Percentiles rank a stretch among this genome's conserved stretches.
Conservation (phyloP, 2,888 invertebrate genomes). For the Liposcelis brunnea region DNA sequence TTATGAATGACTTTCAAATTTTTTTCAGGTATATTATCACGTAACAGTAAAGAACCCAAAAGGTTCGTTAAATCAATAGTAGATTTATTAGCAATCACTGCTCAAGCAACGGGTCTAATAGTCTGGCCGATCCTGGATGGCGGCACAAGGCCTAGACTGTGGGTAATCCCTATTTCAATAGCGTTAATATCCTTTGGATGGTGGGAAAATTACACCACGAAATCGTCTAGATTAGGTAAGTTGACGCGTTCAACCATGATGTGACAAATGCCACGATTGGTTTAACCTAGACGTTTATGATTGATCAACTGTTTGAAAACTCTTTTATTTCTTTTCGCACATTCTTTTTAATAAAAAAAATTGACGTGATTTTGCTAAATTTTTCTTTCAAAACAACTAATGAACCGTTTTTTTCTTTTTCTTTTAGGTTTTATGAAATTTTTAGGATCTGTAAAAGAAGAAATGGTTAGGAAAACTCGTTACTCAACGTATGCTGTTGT, state of each 20-base stretch:
- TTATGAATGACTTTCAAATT: too few species aligned
- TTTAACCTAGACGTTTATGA: too few species aligned
- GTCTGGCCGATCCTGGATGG: conserved; percentile 78
- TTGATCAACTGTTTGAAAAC: too few species aligned
- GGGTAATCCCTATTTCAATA: conserved; percentile 73
- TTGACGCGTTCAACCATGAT: conserved; percentile 1
- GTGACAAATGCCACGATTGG: too few species aligned
- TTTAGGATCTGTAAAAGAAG: conserved; percentile 60
- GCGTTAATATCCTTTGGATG: conserved; percentile 80
- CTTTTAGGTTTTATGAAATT: conserved; percentile 47
- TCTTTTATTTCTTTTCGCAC: too few species aligned
- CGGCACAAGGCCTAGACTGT: conserved; percentile 42
- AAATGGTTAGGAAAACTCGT: conserved; percentile 51
- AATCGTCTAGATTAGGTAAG: conserved; percentile 63
- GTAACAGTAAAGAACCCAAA: conserved; percentile 65
- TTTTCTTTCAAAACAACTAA: conserved; percentile 9
- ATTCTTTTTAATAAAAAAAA: background rate
- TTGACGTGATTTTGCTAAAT: background rate
- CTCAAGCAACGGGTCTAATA: conserved; percentile 80
- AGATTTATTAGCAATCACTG: conserved; percentile 70
- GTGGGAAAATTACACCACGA: conserved; percentile 96
- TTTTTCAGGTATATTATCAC: conserved; percentile 51
- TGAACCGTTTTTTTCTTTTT: conserved; percentile 8
- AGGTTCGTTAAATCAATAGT: conserved; percentile 60
- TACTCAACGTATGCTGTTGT: conserved; percentile 84